Percentiles rank a stretch among this genome's conserved stretches.
Evolutionary conservation across 2,888 invertebrate species (phyloP).

Genomic region (Himalopsyche japonica): DNA sequence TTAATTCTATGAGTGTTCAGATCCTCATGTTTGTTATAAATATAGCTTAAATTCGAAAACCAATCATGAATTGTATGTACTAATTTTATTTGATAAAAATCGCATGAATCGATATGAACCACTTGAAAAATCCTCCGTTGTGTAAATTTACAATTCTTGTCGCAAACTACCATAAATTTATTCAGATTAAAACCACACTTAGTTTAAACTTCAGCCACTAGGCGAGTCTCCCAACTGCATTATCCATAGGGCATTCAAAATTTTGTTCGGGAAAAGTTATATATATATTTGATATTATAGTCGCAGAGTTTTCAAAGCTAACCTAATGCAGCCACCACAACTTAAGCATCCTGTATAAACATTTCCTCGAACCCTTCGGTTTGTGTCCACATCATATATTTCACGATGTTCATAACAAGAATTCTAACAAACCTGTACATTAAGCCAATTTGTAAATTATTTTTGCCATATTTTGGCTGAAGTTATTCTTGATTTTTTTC

Average conservation of each 20-base stretch:
- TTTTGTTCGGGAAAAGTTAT: neutral
- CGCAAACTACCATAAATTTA: neutral
- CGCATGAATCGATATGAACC: too few relatives aligned
- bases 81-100: too few relatives aligned
- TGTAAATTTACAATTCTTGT: neutral
- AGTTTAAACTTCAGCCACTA: slow-evolving; percentile 1
- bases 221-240: neutral
- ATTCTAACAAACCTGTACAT: neutral
- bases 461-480: too few relatives aligned
- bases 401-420: neutral
- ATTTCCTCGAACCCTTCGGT: neutral
- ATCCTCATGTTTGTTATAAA: too few relatives aligned
- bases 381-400: neutral
- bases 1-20: too few relatives aligned
- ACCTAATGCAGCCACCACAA: neutral
- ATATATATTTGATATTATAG: slow-evolving; percentile 2
- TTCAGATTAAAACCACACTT: slow-evolving; percentile 5
- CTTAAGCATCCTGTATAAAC: neutral
- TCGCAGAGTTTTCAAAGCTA: neutral
- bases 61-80: too few relatives aligned
- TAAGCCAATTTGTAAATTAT: neutral
- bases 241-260: slow-evolving; percentile 2
- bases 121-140: neutral
- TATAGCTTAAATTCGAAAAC: too few relatives aligned
- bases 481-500: too few relatives aligned